Percentiles rank a stretch among this genome's conserved stretches.
Conservation (phyloP, 2,888 invertebrate genomes). For the Lasioglossum pauxillum region DNA sequence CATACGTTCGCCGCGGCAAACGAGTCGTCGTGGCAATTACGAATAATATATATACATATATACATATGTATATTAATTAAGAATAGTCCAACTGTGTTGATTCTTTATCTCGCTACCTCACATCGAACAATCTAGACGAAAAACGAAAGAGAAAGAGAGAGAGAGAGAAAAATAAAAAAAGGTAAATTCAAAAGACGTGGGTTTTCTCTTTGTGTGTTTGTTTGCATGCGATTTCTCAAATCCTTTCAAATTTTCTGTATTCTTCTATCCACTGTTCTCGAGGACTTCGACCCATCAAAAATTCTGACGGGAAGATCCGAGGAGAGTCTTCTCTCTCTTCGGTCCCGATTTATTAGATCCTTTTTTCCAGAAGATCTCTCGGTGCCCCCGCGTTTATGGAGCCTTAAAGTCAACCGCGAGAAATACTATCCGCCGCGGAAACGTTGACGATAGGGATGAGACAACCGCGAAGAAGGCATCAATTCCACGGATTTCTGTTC, state of each 20-base stretch:
- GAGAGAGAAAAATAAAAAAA: not conserved
- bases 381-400: slow-evolving; percentile 1
- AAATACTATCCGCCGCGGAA: not conserved
- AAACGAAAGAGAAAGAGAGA: not conserved
- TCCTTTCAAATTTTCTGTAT: not conserved
- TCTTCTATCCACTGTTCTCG: not conserved
- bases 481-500: slow-evolving; percentile 28
- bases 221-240: slow-evolving; percentile 26
- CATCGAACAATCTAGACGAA: not conserved
- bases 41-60: slow-evolving; percentile 65
- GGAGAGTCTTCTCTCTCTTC: not conserved
- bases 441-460: slow-evolving; percentile 18
- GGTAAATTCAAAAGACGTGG: not conserved
- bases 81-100: slow-evolving; percentile 74
- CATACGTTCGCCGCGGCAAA: slow-evolving; percentile 74
- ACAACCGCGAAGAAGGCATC: slow-evolving; percentile 32
- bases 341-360: slow-evolving; percentile 1
- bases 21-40: slow-evolving; percentile 68
- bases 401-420: slow-evolving; percentile 9
- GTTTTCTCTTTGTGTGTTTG: not conserved
- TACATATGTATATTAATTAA: slow-evolving; percentile 71
- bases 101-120: slow-evolving; percentile 52
- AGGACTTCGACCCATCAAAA: not conserved
- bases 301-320: not conserved
- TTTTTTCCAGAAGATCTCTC: not conserved